Evolutionary conservation across 2,113 vertebrate genomes (phyloP), one percentile per base, ranked within the genome.

Genomic region (Clarias gariepinus): DNA sequence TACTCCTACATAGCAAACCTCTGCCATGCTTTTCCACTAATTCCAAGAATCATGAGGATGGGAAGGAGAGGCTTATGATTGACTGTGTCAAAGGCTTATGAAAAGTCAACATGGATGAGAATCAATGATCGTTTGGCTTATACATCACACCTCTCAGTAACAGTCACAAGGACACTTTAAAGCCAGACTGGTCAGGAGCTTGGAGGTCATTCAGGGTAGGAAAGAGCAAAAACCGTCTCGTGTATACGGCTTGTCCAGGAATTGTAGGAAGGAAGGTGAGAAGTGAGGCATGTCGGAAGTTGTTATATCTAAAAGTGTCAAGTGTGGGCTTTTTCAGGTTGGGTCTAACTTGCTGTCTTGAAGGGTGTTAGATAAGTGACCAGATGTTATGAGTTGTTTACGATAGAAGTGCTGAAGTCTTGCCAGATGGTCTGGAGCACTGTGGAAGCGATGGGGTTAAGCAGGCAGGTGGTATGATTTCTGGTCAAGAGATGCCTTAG

Each of bases 81-180:
- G 36, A 41, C 36, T 21, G 2, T 25, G 33, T 41, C 5, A 10
- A 74, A 74, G 71, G 36, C 71, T 74, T 19, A 36, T 74, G 53
- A 57, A 78, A 57, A 53, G 52, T 78, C 76, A 78, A 57, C 53
- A 0, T 57, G 76, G n/a, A 28, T 78, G n/a, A 78, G 15, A n/a
- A 57, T 78, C 53, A 18, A 78, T 78, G 53, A 78, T 57, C 28
- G 52, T 19, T 57, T 57, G 76, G 76, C 53, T 77, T 77, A 53
- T 33, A 36, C 18, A 71, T 74, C 19, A 47, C 41, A 10, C 36
- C 13, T 23, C 71, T 41, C 36, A 74, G 8, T 57, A 78, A 78
- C 1, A 55, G 25, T 53, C n/a, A 19, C 23, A 28, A 57, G 76
- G n/a, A n/a, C 47, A 28, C 8, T 73, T 47, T 23, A 73, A 41